phyloP scores from a whole-genome alignment of 2,113 vertebrate species.

The Nesoenas mayeri region DNA sequence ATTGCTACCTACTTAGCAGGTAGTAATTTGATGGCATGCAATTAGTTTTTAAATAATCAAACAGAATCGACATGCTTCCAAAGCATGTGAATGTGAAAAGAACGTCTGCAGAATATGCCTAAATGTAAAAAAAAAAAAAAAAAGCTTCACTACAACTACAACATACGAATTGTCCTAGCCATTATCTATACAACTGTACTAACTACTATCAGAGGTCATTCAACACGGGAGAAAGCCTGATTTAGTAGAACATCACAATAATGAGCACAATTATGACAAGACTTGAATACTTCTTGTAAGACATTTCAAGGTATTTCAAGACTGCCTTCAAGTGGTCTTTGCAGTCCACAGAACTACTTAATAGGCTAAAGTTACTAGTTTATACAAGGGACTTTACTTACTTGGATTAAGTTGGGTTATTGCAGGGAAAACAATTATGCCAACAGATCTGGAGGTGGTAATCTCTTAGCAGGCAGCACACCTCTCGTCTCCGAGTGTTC shows the following conservation, averaged over 20 bases:
- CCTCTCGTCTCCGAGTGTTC: background rate
- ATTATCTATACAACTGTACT: background rate
- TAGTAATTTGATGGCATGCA: background rate
- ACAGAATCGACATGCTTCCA: background rate
- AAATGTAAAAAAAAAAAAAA: background rate
- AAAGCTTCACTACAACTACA: background rate
- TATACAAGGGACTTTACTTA: background rate
- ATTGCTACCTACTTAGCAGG: background rate
- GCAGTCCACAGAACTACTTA: background rate
- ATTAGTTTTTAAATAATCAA: background rate
- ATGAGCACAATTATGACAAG: background rate
- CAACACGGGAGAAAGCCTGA: background rate
- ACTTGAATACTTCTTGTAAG: background rate
- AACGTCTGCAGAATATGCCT: background rate
- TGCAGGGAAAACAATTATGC: background rate
- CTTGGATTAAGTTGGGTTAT: background rate
- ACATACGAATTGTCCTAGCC: background rate
- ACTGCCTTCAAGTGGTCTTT: background rate
- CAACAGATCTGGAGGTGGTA: background rate
- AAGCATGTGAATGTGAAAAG: background rate
- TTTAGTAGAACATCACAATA: background rate
- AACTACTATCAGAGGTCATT: background rate
- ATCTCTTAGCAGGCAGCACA: background rate
- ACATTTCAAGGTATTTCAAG: background rate
- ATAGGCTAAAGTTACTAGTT: background rate